Conservation (phyloP, 2,797 vertebrate species). For the Pitangus sulphuratus region DNA sequence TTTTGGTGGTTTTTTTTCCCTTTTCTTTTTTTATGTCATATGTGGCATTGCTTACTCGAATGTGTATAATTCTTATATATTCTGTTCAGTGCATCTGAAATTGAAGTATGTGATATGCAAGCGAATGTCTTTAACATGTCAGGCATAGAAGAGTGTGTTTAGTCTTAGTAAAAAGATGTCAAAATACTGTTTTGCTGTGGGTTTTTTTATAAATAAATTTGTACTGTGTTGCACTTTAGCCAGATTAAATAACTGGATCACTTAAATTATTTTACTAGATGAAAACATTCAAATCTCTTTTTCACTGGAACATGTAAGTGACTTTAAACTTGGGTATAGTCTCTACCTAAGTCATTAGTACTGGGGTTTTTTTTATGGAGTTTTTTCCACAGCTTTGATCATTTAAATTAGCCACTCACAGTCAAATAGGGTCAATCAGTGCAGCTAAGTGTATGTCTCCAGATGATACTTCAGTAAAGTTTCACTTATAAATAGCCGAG, state of each 20-base stretch:
- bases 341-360: not conserved
- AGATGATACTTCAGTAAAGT: not conserved
- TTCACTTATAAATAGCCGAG: not conserved
- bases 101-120: not conserved
- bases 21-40: not conserved
- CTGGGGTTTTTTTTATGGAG: not conserved
- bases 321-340: not conserved
- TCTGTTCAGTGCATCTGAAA: not conserved
- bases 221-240: not conserved
- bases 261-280: not conserved
- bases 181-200: not conserved
- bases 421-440: not conserved
- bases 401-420: not conserved
- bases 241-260: not conserved
- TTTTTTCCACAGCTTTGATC: not conserved
- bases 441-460: not conserved
- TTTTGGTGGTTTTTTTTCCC: rapidly evolving
- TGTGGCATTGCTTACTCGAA: not conserved
- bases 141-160: not conserved
- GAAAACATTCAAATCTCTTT: not conserved
- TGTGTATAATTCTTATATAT: not conserved
- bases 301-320: not conserved
- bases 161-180: not conserved
- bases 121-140: not conserved
- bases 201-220: not conserved